Evolutionary conservation across 53 echinoderm and acorn worm species (phyloP).

Genomic region (Astropecten irregularis): DNA sequence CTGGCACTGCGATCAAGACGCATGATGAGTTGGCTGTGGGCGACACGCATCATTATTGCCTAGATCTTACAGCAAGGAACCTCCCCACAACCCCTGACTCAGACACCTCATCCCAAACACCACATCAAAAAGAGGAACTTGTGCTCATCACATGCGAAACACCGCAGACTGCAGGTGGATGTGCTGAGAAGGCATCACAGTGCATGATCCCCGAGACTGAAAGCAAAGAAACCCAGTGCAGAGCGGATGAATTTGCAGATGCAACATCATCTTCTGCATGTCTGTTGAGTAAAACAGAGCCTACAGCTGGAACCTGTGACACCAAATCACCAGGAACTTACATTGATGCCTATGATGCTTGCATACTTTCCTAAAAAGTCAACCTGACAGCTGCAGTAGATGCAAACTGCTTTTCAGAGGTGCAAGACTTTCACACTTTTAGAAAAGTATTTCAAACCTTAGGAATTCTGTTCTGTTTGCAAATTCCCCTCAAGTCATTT

Average conservation of each 20-base stretch:
- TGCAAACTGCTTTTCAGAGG: no score
- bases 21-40: neutral
- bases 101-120: neutral
- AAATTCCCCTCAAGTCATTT: no score
- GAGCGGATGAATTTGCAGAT: neutral
- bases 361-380: neutral
- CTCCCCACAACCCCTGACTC: neutral
- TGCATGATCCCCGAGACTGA: neutral
- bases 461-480: no score
- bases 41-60: neutral
- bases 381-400: no score
- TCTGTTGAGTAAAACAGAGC: neutral
- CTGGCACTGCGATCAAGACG: neutral
- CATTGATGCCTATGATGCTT: neutral
- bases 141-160: no score
- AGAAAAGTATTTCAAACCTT: no score
- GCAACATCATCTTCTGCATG: neutral
- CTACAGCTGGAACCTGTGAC: neutral
- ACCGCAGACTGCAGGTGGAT: neutral
- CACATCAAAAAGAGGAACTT: neutral
- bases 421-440: no score
- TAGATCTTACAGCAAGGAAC: neutral
- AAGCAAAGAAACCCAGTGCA: neutral
- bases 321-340: neutral
- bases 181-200: neutral